Evolutionary conservation across 2,888 invertebrate genomes (phyloP), one percentile per base, ranked within the genome.

Genomic region (Morinoia aosen): DNA sequence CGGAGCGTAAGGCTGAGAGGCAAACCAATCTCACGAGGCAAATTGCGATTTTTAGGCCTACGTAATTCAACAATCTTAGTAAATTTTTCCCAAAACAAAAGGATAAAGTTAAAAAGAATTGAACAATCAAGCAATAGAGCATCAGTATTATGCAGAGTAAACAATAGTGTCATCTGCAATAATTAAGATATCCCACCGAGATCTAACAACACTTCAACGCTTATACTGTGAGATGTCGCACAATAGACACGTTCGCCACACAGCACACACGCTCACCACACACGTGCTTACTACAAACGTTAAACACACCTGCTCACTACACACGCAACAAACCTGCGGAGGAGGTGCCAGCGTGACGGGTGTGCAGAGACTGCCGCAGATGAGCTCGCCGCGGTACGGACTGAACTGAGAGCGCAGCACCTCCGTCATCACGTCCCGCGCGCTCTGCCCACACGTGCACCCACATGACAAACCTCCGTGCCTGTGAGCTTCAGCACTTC

Each of bases 301-400:
- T 48, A 76, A 10, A 16, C 76, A 76, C 33, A 33, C 76, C 8
- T n/a, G n/a, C n/a, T n/a, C n/a, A n/a, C n/a, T n/a, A 48, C 48
- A 48, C 76, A 61, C 76, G 7, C 10, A 8, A 76, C 76, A 33
- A 0, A 98, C 98, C 97, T 98, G 98, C 16, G 98, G 98, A 11
- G 98, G 98, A 12, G 98, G 98, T 97, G 98, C 98, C 57, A 99
- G 97, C 94, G 98, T 97, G 94, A 99, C 98, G 96, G 98, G 98
- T 5, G 98, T 98, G 96, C 98, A 98, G 96, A 99, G 97, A 97
- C 98, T 98, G 7, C 98, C 98, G 97, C 98, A 98, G 97, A 98
- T 98, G 0, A 99, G 97, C 19, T 97, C 97, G 0, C 98, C 98
- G 97, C 98, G 98, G 97, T 98, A 98, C 0, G 98, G 98, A 48